Percentiles rank a stretch among this genome's conserved stretches.
Conservation (phyloP, 2,797 vertebrate genomes). For the Sitta carolinensis region DNA sequence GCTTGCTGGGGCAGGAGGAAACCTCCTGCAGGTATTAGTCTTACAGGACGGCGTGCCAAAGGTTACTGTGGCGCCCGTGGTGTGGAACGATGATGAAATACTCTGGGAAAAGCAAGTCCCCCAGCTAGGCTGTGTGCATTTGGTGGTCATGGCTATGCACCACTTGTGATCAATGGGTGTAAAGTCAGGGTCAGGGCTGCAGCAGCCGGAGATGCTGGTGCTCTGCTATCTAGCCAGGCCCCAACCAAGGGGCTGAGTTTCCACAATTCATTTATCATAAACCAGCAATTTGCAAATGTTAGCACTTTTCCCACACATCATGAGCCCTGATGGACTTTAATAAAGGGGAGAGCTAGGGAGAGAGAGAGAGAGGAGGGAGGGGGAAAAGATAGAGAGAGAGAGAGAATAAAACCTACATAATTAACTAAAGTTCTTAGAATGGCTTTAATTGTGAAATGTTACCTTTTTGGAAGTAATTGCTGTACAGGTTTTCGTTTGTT, state of each 20-base stretch:
- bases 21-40: slow-evolving; percentile 75
- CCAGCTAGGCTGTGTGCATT: slow-evolving; percentile 61
- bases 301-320: slow-evolving; percentile 75
- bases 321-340: slow-evolving; percentile 72
- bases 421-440: slow-evolving; percentile 66
- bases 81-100: slow-evolving; percentile 75
- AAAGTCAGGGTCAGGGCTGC: slow-evolving; percentile 74
- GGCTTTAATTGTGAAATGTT: slow-evolving; percentile 70
- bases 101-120: slow-evolving; percentile 72
- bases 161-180: slow-evolving; percentile 77
- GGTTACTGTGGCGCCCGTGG: slow-evolving; percentile 51
- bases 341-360: slow-evolving; percentile 50
- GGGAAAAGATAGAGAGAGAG: neutral
- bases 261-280: slow-evolving; percentile 78
- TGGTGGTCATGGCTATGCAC: slow-evolving; percentile 74
- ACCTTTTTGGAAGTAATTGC: slow-evolving; percentile 67
- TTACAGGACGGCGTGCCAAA: slow-evolving; percentile 62
- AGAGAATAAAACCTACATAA: slow-evolving; percentile 58
- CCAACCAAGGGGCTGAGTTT: slow-evolving; percentile 72
- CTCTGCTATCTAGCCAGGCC: slow-evolving; percentile 64
- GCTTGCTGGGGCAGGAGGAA: slow-evolving; percentile 63
- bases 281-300: slow-evolving; percentile 77
- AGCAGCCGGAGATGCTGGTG: slow-evolving; percentile 69
- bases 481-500: slow-evolving; percentile 42
- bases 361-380: neutral